Conservation (phyloP, 2,113 vertebrate species). For the Hyperoodon ampullatus region DNA sequence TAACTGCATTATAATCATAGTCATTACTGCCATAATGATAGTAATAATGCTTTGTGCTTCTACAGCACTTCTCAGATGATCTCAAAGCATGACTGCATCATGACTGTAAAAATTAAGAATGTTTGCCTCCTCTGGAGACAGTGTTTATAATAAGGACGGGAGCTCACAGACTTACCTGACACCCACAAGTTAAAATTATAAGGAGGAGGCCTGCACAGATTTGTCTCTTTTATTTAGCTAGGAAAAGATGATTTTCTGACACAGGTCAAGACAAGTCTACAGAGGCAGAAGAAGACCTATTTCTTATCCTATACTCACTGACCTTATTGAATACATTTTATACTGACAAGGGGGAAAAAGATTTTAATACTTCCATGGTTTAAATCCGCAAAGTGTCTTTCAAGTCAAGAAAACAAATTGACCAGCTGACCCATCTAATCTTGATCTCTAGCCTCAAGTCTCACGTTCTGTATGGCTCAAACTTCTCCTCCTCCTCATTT, state of each 20-base stretch:
- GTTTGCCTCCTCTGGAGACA: constrained; percentile 43
- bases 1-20: constrained; percentile 69
- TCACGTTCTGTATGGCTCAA: neutral
- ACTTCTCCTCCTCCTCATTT: neutral
- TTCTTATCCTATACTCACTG: neutral
- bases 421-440: neutral
- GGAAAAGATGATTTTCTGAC: constrained; percentile 60
- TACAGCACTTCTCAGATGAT: constrained; percentile 67
- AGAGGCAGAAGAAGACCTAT: constrained; percentile 26
- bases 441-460: neutral
- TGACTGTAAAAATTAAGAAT: constrained; percentile 64
- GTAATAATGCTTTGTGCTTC: constrained; percentile 68
- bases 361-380: neutral
- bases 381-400: constrained; percentile 35
- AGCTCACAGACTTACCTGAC: constrained; percentile 53
- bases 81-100: constrained; percentile 73
- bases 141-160: constrained; percentile 57
- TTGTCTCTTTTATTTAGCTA: constrained; percentile 62
- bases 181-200: constrained; percentile 71
- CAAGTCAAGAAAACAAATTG: neutral
- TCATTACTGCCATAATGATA: constrained; percentile 75
- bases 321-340: constrained; percentile 56
- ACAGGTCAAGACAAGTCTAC: constrained; percentile 55
- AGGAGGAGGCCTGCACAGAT: constrained; percentile 50
- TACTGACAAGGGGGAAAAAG: neutral